phyloP scores from a whole-genome alignment of 1,140 invertebrate genomes.

The Cydia pomonella region DNA sequence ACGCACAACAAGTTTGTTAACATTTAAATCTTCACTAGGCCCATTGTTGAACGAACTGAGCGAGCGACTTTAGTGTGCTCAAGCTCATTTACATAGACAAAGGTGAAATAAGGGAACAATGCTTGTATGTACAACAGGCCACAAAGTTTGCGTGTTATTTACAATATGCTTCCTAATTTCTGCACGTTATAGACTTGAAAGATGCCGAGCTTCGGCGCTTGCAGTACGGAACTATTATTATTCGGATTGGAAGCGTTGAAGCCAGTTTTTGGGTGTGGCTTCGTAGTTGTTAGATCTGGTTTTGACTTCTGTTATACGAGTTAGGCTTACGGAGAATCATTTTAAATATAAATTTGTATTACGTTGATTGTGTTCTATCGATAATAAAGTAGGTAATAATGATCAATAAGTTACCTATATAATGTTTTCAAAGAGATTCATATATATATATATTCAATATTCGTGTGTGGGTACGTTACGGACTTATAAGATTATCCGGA shows the following conservation, averaged over 20 bases:
- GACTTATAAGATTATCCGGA: too few relatives aligned
- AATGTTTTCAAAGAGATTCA: too few relatives aligned
- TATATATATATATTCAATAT: too few relatives aligned
- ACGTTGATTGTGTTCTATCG: neutral
- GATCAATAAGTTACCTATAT: too few relatives aligned
- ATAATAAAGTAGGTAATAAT: too few relatives aligned
- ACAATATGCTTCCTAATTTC: neutral
- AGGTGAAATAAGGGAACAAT: constrained; percentile 49
- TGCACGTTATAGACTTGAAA: neutral
- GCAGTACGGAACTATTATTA: constrained; percentile 35
- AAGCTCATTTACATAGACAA: constrained; percentile 46
- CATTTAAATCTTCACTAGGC: constrained; percentile 33
- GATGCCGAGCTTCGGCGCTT: neutral
- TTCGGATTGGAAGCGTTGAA: constrained; percentile 34
- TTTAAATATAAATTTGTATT: neutral
- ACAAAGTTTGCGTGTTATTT: neutral
- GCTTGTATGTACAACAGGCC: constrained; percentile 8
- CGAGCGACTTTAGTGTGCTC: constrained; percentile 29
- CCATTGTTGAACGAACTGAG: constrained; percentile 32
- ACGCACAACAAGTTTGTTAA: constrained; percentile 29
- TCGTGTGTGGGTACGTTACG: too few relatives aligned
- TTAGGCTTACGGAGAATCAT: neutral
- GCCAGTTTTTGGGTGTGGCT: constrained; percentile 38
- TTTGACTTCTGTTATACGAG: constrained; percentile 4
- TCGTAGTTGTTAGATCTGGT: constrained; percentile 4